phyloP scores from a whole-genome alignment of 1,140 invertebrate species.

The Diorhabda sublineata region DNA sequence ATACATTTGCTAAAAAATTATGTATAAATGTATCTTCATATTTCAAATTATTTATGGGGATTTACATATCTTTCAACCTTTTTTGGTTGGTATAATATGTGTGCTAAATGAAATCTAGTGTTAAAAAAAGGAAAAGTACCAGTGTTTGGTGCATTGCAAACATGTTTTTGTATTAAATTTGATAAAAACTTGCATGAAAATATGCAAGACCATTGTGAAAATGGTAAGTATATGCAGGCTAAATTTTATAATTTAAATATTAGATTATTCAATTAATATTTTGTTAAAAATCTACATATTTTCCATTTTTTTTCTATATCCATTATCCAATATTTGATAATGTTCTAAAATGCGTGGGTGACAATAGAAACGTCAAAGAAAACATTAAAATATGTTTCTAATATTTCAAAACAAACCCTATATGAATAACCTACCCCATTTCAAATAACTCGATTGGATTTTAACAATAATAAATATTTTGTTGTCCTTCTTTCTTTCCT shows the following conservation, averaged over 20 bases:
- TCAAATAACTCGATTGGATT: not conserved
- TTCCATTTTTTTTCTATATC: not conserved
- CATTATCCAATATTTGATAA: not conserved
- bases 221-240: slow-evolving; percentile 22
- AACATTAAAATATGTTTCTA: slow-evolving; percentile 16
- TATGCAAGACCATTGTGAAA: slow-evolving; percentile 32
- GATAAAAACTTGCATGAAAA: slow-evolving; percentile 19
- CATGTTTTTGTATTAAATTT: not conserved
- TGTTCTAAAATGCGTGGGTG: slow-evolving; percentile 16
- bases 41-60: too few species aligned
- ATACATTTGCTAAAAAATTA: too few species aligned
- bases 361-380: slow-evolving; percentile 17
- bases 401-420: not conserved
- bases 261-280: not conserved
- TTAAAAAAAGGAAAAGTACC: not conserved
- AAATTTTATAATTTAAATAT: too few species aligned
- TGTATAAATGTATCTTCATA: too few species aligned
- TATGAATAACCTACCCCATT: not conserved
- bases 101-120: too few species aligned
- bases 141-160: not conserved
- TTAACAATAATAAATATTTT: not conserved
- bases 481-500: not conserved
- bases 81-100: too few species aligned
- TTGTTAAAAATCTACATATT: not conserved
- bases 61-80: too few species aligned